Base-by-base conservation (phyloP, 1,140 invertebrate genomes). In the Ephestia elutella region DNA sequence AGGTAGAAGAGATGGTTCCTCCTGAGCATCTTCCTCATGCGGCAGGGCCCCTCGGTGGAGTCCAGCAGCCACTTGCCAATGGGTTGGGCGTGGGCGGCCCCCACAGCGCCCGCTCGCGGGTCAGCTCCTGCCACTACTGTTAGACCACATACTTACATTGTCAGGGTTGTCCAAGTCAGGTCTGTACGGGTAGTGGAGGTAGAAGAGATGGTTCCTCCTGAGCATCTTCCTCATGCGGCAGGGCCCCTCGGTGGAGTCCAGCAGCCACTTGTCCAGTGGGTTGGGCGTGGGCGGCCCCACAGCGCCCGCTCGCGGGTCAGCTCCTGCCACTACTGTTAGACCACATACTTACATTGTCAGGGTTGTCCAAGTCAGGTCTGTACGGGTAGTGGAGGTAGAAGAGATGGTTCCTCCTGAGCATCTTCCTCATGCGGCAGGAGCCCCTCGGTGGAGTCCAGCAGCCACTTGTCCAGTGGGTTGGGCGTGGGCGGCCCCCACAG, bases 311-410 rank as follows among this genome's bases (percentile, higher is more conserved):
- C 98, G 67, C 98, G 90, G 0, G 97, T 97, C 49, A 99, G 89
- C 85, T 99, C 98, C 11, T 93, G 92, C 90, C 99, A 98, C 0
- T n/a, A n/a, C n/a, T n/a, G n/a, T n/a, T n/a, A n/a, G n/a, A n/a
- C n/a, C n/a, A n/a, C n/a, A n/a, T n/a, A n/a, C n/a, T n/a, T n/a
- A n/a, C n/a, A n/a, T n/a, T n/a, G n/a, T n/a, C 21, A 25, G 21
- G 21, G 21, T 25, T 25, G 2, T 25, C 89, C 50, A 90, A 89
- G 75, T 97, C 95, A 11, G 96, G 95, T 61, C 96, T 89, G 87
- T 97, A 99, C 0, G 98, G 97, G 90, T 99, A 99, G 80, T 98
- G 96, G 60, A 93, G 90, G 86, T 99, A 99, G 87, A 99, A 99
- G 56, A 95, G 80, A 54, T 96, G 94, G 89, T 99, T 99, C 66